Percentiles rank a stretch among this genome's conserved stretches.
Conservation (phyloP, 37 sponge, comb jelly and placozoan species). For the Ianthella basta region DNA sequence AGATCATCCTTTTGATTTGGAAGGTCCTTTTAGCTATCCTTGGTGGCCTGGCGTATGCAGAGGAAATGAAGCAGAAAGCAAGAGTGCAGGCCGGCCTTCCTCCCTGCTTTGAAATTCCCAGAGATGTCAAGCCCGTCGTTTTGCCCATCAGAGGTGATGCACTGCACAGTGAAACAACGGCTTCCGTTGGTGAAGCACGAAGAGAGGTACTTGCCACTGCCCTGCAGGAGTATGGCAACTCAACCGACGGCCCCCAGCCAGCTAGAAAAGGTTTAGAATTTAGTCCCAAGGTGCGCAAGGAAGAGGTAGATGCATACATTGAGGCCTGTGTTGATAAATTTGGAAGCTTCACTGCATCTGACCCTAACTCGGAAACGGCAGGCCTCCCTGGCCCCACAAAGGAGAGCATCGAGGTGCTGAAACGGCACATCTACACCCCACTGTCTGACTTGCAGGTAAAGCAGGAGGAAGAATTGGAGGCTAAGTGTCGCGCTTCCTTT, state of each 20-base stretch:
- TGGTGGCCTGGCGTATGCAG: conserved; percentile 68
- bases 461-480: conserved; percentile 64
- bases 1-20: conserved; percentile 86
- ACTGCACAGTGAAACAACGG: background rate
- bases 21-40: conserved; percentile 76
- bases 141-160: background rate
- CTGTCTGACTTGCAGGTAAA: conserved; percentile 80
- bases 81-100: conserved; percentile 59
- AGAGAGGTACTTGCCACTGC: conserved; percentile 24
- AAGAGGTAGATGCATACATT: conserved; percentile 77
- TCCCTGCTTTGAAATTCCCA: conserved; percentile 32
- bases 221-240: conserved; percentile 3
- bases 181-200: background rate
- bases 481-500: background rate
- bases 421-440: conserved; percentile 77
- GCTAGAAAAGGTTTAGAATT: conserved; percentile 47
- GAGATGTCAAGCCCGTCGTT: conserved; percentile 10
- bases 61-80: conserved; percentile 56
- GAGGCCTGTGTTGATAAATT: conserved; percentile 72
- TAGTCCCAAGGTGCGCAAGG: conserved; percentile 73
- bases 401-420: conserved; percentile 80
- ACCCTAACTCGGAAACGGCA: background rate
- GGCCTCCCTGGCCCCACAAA: conserved; percentile 78
- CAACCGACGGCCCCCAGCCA: background rate
- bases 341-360: conserved; percentile 63